Conservation (phyloP, 1,140 invertebrate species). For the Drosophila watanabei region DNA sequence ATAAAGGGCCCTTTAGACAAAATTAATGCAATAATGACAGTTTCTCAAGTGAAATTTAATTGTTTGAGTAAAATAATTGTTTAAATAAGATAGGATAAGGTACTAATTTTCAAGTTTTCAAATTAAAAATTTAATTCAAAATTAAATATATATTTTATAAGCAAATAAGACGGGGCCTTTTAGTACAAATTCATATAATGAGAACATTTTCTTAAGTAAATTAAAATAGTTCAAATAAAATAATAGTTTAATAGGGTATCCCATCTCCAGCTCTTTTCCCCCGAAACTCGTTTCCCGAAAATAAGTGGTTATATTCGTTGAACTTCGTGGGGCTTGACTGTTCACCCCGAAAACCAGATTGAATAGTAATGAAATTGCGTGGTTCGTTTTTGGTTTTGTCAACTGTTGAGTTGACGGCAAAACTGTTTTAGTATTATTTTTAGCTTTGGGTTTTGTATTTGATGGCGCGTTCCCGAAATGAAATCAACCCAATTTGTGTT, state of each 20-base stretch:
- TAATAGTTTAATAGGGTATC: not conserved
- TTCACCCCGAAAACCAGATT: slow-evolving; percentile 29
- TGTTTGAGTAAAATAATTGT: too few species aligned
- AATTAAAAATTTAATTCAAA: not conserved
- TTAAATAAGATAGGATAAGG: not conserved
- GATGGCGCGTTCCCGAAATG: slow-evolving; percentile 25
- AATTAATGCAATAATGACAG: too few species aligned
- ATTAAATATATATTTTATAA: not conserved
- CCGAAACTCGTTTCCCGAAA: slow-evolving; percentile 1
- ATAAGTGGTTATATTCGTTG: slow-evolving; percentile 20
- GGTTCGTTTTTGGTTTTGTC: slow-evolving; percentile 34
- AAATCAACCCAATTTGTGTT: slow-evolving; percentile 37
- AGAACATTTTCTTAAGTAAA: not conserved
- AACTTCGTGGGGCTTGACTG: slow-evolving; percentile 41
- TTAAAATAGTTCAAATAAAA: not conserved
- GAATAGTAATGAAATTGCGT: slow-evolving; percentile 39
- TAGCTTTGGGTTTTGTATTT: slow-evolving; percentile 40
- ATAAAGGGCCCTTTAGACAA: too few species aligned
- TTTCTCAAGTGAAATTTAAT: too few species aligned
- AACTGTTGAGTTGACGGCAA: slow-evolving; percentile 18
- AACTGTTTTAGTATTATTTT: slow-evolving; percentile 38
- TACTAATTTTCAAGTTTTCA: not conserved
- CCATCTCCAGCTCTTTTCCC: not conserved
- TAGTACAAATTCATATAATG: not conserved
- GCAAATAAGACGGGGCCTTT: too few species aligned